Base-by-base conservation (phyloP, 2,113 vertebrate species). In the Epinephelus moara region DNA sequence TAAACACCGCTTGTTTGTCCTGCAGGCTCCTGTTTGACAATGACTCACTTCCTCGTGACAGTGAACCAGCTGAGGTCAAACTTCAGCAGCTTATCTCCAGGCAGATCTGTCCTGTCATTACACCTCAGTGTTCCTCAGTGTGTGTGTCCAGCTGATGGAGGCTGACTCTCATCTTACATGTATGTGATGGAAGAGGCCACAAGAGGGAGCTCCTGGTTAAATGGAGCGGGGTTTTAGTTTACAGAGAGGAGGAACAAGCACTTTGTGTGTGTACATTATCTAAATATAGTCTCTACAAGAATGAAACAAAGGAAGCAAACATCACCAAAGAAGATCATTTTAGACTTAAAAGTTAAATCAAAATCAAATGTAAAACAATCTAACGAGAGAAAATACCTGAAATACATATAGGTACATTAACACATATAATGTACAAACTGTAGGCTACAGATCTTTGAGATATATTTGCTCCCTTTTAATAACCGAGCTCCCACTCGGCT, bases 141-240 rank as follows among this genome's bases (percentile, higher is more conserved):
- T 60, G 11, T 62, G 11, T 62, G n/a, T 55, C 15, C 61, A 55
- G 50, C 50, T 23, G 49, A 61, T 61, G 27, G 45, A 81, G 25
- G 25, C 0, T 7, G 3, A 23, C 13, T 68, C 11, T 63, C 63
- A 17, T 53, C 5, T 80, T 52, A 55, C 33, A 52, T 88, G 82
- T 52, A 23, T 23, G 40, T 75, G 12, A 61, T 17, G 8, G 14
- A n/a, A 0, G 2, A 3, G 62, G 27, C 72, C 92, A 83, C 74
- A 56, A 40, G 86, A 74, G 84, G 81, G 80, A 50, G 78, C 61
- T 82, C 61, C 19, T 69, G 73, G 50, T 80, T 73, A 70, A 88
- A 49, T 42, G 30, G 5, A 80, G 18, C 60, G 37, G 13, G 13
- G 4, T 78, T 25, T 27, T 6, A 10, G 75, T 25, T 27, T 6